Evolutionary conservation across 2,113 vertebrate genomes (phyloP), one percentile per base, ranked within the genome.

Genomic region (Ramphastos sulfuratus): DNA sequence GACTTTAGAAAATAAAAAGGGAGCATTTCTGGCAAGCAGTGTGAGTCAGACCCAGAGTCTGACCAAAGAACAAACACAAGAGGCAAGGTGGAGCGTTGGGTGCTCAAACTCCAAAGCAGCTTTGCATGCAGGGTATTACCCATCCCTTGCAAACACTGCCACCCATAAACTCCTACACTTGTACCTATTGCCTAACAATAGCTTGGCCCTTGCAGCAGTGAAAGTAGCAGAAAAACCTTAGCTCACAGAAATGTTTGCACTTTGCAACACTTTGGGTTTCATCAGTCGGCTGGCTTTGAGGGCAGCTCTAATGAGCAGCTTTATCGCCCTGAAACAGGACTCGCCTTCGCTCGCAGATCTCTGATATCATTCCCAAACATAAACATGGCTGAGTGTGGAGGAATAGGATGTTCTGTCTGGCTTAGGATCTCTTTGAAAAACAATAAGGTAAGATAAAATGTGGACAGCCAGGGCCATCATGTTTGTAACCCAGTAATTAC

Each of bases 21-120:
- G 83, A 95, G 27, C 71, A 93, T 92, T 97, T 95, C 39, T 95
- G 95, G 79, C 93, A 96, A 97, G 94, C 91, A 91, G 92, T 48
- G 33, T 89, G 77, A 96, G 60, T 92, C 86, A 96, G 55, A 69
- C 46, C 52, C 81, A 84, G 92, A 93, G 21, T 86, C 82, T 82
- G 92, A 85, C 60, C 42, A 91, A 84, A 95, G 72, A 75, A 90
- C 48, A 88, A 79, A 67, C 50, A 87, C 25, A 66, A 55, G 56
- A 77, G 28, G 52, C 35, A 84, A 72, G 3, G 6, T 67, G 33
- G 71, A 80, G 37, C 42, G 64, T 74, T 83, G 31, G 91, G 28
- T 31, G 63, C 18, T 86, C 81, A 91, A 77, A 75, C 13, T 83
- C 85, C n/a, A 74, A 80, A 80, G 37, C 54, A 90, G 59, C 72